Evolutionary conservation across 2,888 invertebrate species (phyloP), one percentile per base, ranked within the genome.

Genomic region (Lordiphosa andalusiaca): DNA sequence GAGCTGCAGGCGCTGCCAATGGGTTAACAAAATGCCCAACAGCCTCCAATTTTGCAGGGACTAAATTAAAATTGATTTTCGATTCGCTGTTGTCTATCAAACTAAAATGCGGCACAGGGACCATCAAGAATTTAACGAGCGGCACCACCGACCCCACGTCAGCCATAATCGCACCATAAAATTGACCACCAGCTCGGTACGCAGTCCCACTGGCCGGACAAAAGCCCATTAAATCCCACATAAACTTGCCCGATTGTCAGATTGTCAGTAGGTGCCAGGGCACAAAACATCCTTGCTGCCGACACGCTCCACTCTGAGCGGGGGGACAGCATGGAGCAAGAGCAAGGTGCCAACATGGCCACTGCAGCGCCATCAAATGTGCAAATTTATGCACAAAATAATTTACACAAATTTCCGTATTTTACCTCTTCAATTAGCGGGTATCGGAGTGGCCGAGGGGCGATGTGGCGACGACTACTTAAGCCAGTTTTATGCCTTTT

Each of bases 371-470:
- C 68, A 84, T 77, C 56, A 77, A 84, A 55, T 73, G 64, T 53
- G 53, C 60, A 68, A 77, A 82, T 84, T 77, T 77, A 77, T 84
- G 84, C 52, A 23, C n/a, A 53, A 73, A 84, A 76, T 76, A 81
- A 77, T 81, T 73, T 84, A 77, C 84, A 77, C 71, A 77, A 77
- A 82, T 67, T 71, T 81, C 37, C 61, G 61, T 69, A 78, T 66
- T 56, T 76, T 72, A 73, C 48, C 77, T 76, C 62, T 81, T 81
- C 76, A 76, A 76, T 76, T 76, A 76, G 76, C 67, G 57, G 54
- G 60, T 53, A 65, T 68, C 80, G 42, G 42, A 51, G 67, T 62
- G 60, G 30, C 73, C 44, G n/a, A 21, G 6, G 6, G n/a, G 3
- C 7, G 39, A 21, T 21, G 49, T 0, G 23, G 21, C n/a, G 42